phyloP scores from a whole-genome alignment of 2,888 invertebrate species.

The Branchellion lobata region DNA sequence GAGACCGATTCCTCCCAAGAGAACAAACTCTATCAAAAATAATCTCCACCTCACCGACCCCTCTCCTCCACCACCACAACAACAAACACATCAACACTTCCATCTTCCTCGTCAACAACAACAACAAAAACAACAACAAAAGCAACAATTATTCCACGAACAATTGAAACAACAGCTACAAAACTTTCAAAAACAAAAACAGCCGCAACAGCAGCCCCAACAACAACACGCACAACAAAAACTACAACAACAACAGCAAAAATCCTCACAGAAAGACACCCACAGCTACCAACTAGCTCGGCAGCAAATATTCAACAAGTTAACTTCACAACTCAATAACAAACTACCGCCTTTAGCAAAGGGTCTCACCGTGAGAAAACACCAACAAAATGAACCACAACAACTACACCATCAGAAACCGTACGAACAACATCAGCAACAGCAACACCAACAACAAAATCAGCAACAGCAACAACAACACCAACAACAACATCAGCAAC shows the following conservation, averaged over 20 bases:
- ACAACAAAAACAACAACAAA: neutral
- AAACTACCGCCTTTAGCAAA: conserved; percentile 28
- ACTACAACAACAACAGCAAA: neutral
- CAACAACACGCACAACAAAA: neutral
- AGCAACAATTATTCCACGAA: too few relatives aligned
- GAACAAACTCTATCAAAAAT: conserved; percentile 62
- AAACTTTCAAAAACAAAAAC: too few relatives aligned
- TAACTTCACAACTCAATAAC: neutral
- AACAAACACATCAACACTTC: neutral
- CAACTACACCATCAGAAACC: too few relatives aligned
- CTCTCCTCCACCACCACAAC: neutral
- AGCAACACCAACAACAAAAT: neutral
- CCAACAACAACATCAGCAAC: neutral
- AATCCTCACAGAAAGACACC: neutral
- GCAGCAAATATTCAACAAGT: neutral
- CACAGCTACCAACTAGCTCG: neutral
- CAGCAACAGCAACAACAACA: too few relatives aligned
- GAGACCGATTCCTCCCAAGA: conserved; percentile 65
- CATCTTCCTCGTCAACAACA: neutral
- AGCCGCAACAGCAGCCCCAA: too few relatives aligned
- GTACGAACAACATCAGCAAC: neutral
- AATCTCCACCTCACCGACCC: conserved; percentile 36
- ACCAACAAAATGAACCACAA: too few relatives aligned
- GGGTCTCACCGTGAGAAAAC: neutral
- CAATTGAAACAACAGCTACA: too few relatives aligned